A percentile compares a stretch with the other conserved stretches of the same genome.
Evolutionary conservation across 2,113 vertebrate species (phyloP).

Genomic region (Colius striatus): DNA sequence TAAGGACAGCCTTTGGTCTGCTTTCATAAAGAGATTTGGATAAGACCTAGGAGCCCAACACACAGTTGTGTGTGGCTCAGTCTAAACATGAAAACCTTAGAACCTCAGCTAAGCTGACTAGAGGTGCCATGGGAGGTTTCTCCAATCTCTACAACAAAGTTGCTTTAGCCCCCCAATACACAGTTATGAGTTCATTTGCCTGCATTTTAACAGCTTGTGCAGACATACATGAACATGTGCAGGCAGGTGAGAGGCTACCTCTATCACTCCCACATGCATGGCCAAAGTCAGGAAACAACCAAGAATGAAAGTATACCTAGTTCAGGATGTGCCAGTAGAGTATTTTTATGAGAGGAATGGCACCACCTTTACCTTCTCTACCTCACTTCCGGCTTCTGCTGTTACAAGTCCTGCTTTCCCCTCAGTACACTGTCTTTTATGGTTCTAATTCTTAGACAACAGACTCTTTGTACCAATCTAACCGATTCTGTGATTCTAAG

Average conservation of each 20-base stretch:
- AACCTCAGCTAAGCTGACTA: not conserved
- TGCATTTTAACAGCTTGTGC: not conserved
- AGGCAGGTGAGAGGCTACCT: rapidly evolving
- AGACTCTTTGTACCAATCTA: not conserved
- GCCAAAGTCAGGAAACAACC: not conserved
- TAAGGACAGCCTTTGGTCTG: not conserved
- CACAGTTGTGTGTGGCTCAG: not conserved
- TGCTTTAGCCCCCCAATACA: not conserved
- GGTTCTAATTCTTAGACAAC: not conserved
- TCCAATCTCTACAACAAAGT: not conserved
- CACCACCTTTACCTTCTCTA: rapidly evolving
- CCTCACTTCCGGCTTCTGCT: not conserved
- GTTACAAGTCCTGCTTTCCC: not conserved
- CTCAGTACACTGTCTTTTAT: not conserved
- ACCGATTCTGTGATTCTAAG: not conserved
- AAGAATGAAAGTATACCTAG: not conserved
- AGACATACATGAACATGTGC: not conserved
- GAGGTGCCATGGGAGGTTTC: not conserved
- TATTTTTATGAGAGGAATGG: not conserved
- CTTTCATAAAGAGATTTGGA: not conserved
- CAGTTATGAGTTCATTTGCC: not conserved
- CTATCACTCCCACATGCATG: rapidly evolving
- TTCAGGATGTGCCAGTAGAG: not conserved
- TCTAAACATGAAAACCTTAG: not conserved
- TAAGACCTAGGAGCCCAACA: not conserved